Conservation (phyloP, 2,797 vertebrate species). For the Pangasius mekongensis region DNA sequence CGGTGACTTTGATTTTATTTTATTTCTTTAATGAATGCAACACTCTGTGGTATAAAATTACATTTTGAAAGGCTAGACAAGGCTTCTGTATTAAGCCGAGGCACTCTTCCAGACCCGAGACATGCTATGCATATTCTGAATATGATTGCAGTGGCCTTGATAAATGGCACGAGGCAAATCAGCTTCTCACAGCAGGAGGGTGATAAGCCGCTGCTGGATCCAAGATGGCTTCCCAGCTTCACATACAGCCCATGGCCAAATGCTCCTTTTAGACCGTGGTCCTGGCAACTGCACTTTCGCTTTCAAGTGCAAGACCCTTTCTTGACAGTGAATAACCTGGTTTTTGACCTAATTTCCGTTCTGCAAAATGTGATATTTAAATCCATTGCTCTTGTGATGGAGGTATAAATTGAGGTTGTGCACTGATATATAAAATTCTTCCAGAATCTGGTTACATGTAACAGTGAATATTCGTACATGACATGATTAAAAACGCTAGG, state of each 20-base stretch:
- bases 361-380: slow-evolving; percentile 24
- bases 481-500: not conserved
- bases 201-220: slow-evolving; percentile 43
- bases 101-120: slow-evolving; percentile 42
- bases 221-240: slow-evolving; percentile 46
- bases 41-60: slow-evolving; percentile 7
- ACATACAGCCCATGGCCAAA: slow-evolving; percentile 33
- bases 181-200: slow-evolving; percentile 52
- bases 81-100: slow-evolving; percentile 23
- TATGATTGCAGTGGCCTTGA: slow-evolving; percentile 57
- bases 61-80: slow-evolving; percentile 18
- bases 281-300: slow-evolving; percentile 26
- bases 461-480: not conserved
- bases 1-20: not conserved
- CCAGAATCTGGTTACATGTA: not conserved
- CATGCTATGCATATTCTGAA: slow-evolving; percentile 47
- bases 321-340: slow-evolving; percentile 28
- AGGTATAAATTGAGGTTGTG: slow-evolving; percentile 7
- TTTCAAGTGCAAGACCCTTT: slow-evolving; percentile 33
- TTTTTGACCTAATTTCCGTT: slow-evolving; percentile 35
- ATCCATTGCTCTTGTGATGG: slow-evolving; percentile 5
- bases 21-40: not conserved
- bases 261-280: slow-evolving; percentile 29
- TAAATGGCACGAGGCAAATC: slow-evolving; percentile 59
- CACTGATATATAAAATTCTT: not conserved